Percentiles rank a stretch among this genome's conserved stretches.
phyloP scores from a whole-genome alignment of 2,113 vertebrate genomes.

The Sarotherodon lohbergeri region DNA sequence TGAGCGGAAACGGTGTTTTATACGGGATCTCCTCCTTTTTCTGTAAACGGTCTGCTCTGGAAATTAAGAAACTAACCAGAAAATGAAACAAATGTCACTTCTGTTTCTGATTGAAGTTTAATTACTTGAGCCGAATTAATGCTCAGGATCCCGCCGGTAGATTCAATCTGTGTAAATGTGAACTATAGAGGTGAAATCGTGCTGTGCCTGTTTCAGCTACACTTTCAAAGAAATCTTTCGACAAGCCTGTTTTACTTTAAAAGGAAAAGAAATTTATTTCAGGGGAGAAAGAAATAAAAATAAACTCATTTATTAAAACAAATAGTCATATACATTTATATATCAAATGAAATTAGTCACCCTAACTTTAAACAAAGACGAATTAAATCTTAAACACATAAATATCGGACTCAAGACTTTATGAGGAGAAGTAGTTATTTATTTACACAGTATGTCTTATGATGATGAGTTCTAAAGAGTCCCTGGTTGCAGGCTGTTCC shows the following conservation, averaged over 20 bases:
- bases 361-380: neutral
- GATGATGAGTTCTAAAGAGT: neutral
- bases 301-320: neutral
- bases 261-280: neutral
- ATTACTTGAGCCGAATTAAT: neutral
- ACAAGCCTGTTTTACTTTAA: neutral
- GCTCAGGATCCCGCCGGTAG: neutral
- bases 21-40: neutral
- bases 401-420: neutral
- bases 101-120: neutral
- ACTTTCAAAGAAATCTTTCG: neutral
- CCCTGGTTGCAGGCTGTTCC: neutral
- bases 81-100: neutral
- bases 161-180: neutral
- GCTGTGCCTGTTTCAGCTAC: neutral
- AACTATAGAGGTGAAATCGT: neutral
- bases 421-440: neutral
- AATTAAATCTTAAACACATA: neutral
- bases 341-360: neutral
- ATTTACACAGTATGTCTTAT: neutral
- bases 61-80: neutral
- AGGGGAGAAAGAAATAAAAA: neutral
- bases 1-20: neutral
- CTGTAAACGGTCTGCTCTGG: neutral
- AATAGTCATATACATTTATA: neutral